A percentile compares a stretch with the other conserved stretches of the same genome.
phyloP scores from a whole-genome alignment of 2,797 vertebrate genomes.

The Galagoides demidoff region DNA sequence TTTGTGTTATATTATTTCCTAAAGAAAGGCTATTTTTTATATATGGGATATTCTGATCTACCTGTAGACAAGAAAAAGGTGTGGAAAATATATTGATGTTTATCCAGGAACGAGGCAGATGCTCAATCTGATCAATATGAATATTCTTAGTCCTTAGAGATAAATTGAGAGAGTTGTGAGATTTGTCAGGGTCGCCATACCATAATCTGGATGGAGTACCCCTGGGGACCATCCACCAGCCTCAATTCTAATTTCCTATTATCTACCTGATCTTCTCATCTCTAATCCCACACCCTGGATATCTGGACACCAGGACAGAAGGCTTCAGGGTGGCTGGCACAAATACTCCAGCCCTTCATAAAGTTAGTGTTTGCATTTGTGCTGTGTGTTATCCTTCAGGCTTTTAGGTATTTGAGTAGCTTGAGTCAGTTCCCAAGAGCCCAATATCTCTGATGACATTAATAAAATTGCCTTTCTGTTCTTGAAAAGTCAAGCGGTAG shows the following conservation, averaged over 20 bases:
- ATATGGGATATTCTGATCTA: neutral
- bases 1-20: neutral
- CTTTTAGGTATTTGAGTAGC: constrained; percentile 26
- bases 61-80: neutral
- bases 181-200: neutral
- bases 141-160: neutral
- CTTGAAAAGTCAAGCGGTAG: neutral
- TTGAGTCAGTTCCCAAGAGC: neutral
- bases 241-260: neutral
- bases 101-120: neutral
- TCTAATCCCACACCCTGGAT: neutral
- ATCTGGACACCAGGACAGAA: neutral
- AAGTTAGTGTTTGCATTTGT: neutral
- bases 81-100: neutral
- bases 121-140: neutral
- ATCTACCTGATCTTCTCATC: neutral
- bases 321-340: neutral
- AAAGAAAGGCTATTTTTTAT: neutral
- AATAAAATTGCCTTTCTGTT: neutral
- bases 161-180: neutral
- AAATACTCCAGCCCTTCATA: neutral
- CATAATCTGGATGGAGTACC: neutral
- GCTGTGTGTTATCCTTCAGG: neutral
- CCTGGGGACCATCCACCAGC: neutral
- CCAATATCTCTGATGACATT: neutral